Base-by-base conservation (phyloP, 2,797 vertebrate species). In the Pterois miles region DNA sequence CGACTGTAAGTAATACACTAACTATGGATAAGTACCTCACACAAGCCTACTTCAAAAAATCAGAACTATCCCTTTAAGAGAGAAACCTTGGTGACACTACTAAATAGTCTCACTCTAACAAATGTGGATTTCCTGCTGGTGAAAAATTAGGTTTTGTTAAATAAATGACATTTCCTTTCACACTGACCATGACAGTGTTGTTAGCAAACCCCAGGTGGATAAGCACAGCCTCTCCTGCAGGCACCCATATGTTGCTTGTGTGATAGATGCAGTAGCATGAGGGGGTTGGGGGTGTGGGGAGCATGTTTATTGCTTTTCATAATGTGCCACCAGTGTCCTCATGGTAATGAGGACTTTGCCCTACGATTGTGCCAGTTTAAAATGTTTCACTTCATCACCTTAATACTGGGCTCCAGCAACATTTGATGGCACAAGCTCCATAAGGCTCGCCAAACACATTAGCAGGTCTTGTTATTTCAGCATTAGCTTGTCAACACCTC, bases 361-460 rank as follows among this genome's bases (percentile, higher is more conserved):
- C 89, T 89, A 72, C 89, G 89, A 92, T 91, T 83, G 87, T 90
- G 86, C 83, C 86, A 79, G 84, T 90, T 92, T 90, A 89, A 92
- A 92, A 89, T 87, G 88, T 85, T 88, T 82, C 88, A 90, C 91
- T 92, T 86, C 89, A 93, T 92, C 94, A 93, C 87, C 83, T 81
- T 75, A 82, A 88, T 84, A 81, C 76, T 63, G 67, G 81, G 84
- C 86, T 84, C 81, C 64, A 64, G 85, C 86, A 80, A 73, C 79
- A 80, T 84, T 86, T 81, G 83, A 91, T 88, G 86, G 86, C 81
- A 71, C 85, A 54, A 76, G 84, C 87, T 89, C 87, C 85, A 82
- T 88, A 89, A 80, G 88, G 75, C 76, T 62, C 58, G 46, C 67
- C 71, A 46, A 46, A 59, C 83, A 86, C 92, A 94, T 93, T 91